Percentiles rank a stretch among this genome's conserved stretches.
Evolutionary conservation across 1,140 invertebrate genomes (phyloP).

Genomic region (Phenacoccus solenopsis): DNA sequence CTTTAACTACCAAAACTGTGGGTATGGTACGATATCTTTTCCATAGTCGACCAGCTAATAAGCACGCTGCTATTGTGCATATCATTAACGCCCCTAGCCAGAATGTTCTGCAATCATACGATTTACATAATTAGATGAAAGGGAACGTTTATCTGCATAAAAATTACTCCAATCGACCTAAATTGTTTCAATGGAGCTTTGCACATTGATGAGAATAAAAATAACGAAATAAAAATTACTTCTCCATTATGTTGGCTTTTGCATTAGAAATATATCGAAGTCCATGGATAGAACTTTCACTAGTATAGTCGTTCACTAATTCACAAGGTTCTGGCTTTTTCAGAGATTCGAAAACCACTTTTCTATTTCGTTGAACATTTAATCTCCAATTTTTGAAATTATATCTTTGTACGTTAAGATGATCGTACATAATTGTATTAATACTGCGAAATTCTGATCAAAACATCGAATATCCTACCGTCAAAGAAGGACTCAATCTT

Average conservation of each 20-base stretch:
- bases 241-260: conserved; percentile 20
- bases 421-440: neutral
- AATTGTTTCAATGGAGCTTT: too few species aligned
- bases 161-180: too few species aligned
- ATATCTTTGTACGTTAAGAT: neutral
- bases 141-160: neutral
- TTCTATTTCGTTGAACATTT: neutral
- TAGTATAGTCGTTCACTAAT: conserved; percentile 22
- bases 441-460: too few species aligned
- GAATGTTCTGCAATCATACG: conserved; percentile 22
- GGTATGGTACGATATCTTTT: conserved; percentile 24
- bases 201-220: too few species aligned
- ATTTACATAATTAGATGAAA: neutral
- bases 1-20: conserved; percentile 28
- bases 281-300: conserved; percentile 23
- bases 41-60: conserved; percentile 23
- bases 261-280: conserved; percentile 22
- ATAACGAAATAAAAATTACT: conserved; percentile 15
- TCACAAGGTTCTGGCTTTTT: conserved; percentile 14
- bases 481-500: too few species aligned
- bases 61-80: conserved; percentile 24
- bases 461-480: too few species aligned
- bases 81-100: conserved; percentile 24
- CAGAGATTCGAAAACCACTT: neutral
- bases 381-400: neutral